Evolutionary conservation across 2,888 invertebrate genomes (phyloP), one percentile per base, ranked within the genome.

Genomic region (Euproctis similis): DNA sequence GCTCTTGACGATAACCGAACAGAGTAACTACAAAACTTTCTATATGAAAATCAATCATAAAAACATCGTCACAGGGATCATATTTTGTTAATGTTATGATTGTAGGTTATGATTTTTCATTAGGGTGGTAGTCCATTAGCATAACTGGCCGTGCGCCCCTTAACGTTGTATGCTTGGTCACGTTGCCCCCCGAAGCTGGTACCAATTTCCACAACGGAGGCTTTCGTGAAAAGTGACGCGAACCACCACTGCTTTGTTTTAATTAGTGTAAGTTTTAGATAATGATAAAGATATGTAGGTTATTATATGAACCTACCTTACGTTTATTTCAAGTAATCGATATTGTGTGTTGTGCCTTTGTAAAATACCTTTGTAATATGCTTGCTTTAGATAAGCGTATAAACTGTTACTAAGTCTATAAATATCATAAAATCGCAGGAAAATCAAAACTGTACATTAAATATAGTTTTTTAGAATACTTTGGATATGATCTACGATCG

Each of bases 151-250:
- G 70, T 58, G 68, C 70, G 69, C 84, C 75, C 77, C 81, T 82
- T 81, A 82, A 82, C 75, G 82, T 78, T 74, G 72, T 72, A 84
- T 76, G 84, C 84, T 75, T 81, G 82, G 81, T 77, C 81, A 81
- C 72, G 81, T 73, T 78, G 82, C 73, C 71, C 81, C 61, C 72
- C 59, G 66, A 74, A 65, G 74, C 58, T 72, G 65, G 69, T 73
- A 65, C 70, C 82, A 77, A 82, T 82, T 84, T 82, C 73, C 78
- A 78, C 58, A 46, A 55, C 65, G 62, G 59, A 26, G 63, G 57
- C 56, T 63, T n/a, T 68, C 63, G 59, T 74, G 76, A 73, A 80
- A 76, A 76, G 60, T 71, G 56, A 59, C 47, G 53, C 55, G 59
- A 52, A 41, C 42, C 46, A 53, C 56, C 55, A 57, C 57, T 60